Percentiles rank a stretch among this genome's conserved stretches.
phyloP scores from a whole-genome alignment of 2,113 vertebrate species.

The Daubentonia madagascariensis region DNA sequence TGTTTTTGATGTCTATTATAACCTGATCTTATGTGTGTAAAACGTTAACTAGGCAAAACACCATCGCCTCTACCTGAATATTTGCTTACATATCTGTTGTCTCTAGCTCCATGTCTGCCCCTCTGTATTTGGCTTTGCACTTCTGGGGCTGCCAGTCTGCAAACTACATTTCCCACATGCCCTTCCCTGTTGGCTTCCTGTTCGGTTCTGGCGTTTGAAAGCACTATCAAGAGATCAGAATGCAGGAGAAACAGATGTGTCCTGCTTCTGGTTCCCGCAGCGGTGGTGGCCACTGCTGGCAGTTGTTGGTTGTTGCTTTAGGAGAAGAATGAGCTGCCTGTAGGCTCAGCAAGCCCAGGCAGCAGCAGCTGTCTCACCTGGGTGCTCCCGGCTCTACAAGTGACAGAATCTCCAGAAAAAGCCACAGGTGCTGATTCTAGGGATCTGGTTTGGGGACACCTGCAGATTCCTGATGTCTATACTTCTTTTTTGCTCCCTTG shows the following conservation, averaged over 20 bases:
- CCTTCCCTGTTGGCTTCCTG: neutral
- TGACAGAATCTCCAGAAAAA: neutral
- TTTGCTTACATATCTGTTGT: neutral
- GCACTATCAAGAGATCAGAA: neutral
- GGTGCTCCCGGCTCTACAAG: accelerated
- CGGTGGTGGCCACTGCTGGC: too few relatives aligned
- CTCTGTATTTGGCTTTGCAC: accelerated
- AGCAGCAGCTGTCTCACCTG: neutral
- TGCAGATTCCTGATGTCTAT: neutral
- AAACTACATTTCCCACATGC: neutral
- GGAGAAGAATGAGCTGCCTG: too few relatives aligned
- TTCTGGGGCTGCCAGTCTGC: neutral
- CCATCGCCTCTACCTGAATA: neutral
- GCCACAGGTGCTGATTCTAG: neutral
- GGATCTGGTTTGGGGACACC: accelerated
- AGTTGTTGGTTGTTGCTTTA: accelerated
- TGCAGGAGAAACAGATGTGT: neutral
- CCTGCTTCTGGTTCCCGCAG: neutral
- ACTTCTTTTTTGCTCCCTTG: neutral
- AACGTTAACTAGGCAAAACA: neutral
- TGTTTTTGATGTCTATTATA: neutral
- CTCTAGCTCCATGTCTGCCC: neutral
- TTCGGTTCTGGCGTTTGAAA: neutral
- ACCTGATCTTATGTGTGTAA: neutral
- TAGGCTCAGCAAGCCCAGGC: too few relatives aligned